Evolutionary conservation across 2,797 vertebrate genomes (phyloP).

Genomic region (Falco rusticolus): DNA sequence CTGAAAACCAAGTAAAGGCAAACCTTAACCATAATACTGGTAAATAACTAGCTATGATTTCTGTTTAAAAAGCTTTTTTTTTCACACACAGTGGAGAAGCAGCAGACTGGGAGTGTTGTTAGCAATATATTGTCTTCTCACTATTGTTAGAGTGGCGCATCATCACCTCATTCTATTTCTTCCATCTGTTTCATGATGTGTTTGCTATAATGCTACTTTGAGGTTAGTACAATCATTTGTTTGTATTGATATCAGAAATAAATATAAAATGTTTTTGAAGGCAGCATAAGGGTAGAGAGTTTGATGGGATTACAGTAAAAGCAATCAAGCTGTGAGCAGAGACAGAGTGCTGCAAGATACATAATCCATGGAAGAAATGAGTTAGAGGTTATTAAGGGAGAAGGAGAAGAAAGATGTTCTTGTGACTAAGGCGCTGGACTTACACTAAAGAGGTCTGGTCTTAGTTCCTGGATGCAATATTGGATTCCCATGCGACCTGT

Average conservation of each 20-base stretch:
- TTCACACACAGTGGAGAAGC: neutral
- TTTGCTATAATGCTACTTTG: conserved; percentile 22
- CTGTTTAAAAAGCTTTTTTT: conserved; percentile 34
- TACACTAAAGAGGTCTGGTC: conserved; percentile 32
- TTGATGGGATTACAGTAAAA: conserved; percentile 5
- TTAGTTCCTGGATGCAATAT: conserved; percentile 41
- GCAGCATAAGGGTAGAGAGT: conserved; percentile 17
- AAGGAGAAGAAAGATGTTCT: conserved; percentile 44
- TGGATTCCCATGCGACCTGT: conserved; percentile 41
- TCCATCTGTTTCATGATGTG: conserved; percentile 58
- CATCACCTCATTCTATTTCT: conserved; percentile 60
- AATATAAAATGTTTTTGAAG: conserved; percentile 43
- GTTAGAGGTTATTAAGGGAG: conserved; percentile 41
- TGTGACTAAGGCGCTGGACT: neutral
- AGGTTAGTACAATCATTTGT: conserved; percentile 22
- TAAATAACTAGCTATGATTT: conserved; percentile 37
- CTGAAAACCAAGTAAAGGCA: conserved; percentile 9
- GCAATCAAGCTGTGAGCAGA: conserved; percentile 5
- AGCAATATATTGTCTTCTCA: conserved; percentile 38
- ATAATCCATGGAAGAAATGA: conserved; percentile 7
- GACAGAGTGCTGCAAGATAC: neutral
- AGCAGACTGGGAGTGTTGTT: conserved; percentile 41
- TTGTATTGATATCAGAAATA: conserved; percentile 46
- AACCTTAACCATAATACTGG: neutral
- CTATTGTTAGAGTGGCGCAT: conserved; percentile 52